phyloP scores from a whole-genome alignment of 2,888 invertebrate genomes.

The Agrotis clavis region DNA sequence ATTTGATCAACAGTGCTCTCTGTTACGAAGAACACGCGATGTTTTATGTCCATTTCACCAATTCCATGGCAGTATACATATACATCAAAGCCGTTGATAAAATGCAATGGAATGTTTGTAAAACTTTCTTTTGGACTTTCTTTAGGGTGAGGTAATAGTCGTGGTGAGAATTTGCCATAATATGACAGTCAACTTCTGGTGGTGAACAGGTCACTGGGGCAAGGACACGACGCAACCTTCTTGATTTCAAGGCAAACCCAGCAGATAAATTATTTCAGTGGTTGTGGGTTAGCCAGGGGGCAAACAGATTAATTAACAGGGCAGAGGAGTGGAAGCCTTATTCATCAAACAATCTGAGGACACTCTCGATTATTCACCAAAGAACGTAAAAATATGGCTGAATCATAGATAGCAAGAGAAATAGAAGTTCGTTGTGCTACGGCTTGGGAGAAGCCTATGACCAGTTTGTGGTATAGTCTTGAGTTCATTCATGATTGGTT shows the following conservation, averaged over 20 bases:
- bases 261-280: no score
- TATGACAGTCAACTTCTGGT: neutral
- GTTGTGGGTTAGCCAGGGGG: no score
- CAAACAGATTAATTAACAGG: no score
- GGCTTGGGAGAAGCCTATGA: no score
- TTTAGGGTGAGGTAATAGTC: neutral
- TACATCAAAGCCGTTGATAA: slow-evolving; percentile 13
- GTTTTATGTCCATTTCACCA: slow-evolving; percentile 32
- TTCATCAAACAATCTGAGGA: no score
- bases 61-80: slow-evolving; percentile 20
- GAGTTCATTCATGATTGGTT: no score
- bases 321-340: no score
- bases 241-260: neutral
- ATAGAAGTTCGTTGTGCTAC: no score
- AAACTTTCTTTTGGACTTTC: slow-evolving; percentile 31
- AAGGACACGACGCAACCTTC: neutral
- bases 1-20: neutral
- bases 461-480: no score
- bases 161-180: slow-evolving; percentile 23
- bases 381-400: no score
- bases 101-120: slow-evolving; percentile 13
- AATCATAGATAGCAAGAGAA: no score
- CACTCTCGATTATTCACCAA: no score
- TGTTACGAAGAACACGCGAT: slow-evolving; percentile 28
- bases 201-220: slow-evolving; percentile 17